Evolutionary conservation across 1,140 invertebrate species (phyloP).

Genomic region (Eulimnadia texana): DNA sequence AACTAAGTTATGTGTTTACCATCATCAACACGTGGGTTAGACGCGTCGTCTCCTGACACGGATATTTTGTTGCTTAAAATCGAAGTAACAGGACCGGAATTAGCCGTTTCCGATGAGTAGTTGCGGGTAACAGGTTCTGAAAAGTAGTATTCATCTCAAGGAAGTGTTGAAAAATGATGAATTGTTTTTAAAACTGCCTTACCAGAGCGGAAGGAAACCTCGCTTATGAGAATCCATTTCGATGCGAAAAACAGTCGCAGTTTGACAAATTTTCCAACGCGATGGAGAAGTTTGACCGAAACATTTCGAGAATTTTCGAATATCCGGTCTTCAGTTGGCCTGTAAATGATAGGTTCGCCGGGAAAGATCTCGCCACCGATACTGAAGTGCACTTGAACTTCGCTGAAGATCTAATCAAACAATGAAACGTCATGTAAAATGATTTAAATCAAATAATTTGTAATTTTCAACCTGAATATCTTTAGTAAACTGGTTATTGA

Average conservation of each 20-base stretch:
- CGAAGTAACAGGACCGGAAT: background rate
- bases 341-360: slow-evolving; percentile 55
- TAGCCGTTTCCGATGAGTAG: background rate
- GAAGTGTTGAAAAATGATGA: too few relatives aligned
- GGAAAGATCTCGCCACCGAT: slow-evolving; percentile 60
- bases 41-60: background rate
- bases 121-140: background rate
- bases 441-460: background rate
- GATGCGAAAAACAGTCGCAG: slow-evolving; percentile 64
- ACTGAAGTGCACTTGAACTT: slow-evolving; percentile 64
- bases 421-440: too few relatives aligned
- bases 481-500: slow-evolving; percentile 63
- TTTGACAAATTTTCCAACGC: slow-evolving; percentile 65
- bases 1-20: background rate
- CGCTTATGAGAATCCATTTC: slow-evolving; percentile 78
- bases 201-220: slow-evolving; percentile 61
- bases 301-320: slow-evolving; percentile 70
- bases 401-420: slow-evolving; percentile 48
- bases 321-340: slow-evolving; percentile 52
- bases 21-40: background rate
- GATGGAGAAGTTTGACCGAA: slow-evolving; percentile 64
- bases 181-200: too few relatives aligned
- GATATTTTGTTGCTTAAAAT: background rate
- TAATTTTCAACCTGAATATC: slow-evolving; percentile 48
- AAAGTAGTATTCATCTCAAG: too few relatives aligned